phyloP scores from a whole-genome alignment of 2,888 invertebrate species.

The Drosophila nigricruria region DNA sequence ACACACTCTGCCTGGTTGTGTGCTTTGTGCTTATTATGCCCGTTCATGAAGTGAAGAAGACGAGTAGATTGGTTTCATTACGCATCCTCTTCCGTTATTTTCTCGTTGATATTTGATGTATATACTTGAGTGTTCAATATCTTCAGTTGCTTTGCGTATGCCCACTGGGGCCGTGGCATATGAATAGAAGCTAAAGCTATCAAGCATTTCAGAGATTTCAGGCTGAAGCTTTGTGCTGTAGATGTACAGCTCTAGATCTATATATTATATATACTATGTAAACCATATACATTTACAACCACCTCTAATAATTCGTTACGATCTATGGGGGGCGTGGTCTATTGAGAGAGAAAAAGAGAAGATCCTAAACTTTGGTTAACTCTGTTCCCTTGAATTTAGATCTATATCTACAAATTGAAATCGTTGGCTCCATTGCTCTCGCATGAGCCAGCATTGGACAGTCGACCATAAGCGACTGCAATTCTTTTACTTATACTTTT shows the following conservation, averaged over 20 bases:
- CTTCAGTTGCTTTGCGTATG: no score
- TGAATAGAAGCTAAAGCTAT: background rate
- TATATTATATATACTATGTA: no score
- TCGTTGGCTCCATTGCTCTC: background rate
- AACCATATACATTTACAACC: no score
- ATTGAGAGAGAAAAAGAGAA: no score
- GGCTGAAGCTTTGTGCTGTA: no score
- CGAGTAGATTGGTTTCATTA: background rate
- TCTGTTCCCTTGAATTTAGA: background rate
- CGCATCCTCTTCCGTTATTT: background rate
- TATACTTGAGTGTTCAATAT: background rate
- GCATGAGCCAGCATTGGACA: background rate
- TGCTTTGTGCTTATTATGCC: slow-evolving; percentile 35
- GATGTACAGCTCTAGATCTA: no score
- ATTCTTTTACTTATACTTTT: background rate
- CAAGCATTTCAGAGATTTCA: no score
- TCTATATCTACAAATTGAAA: background rate
- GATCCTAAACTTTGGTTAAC: no score
- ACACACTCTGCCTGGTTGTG: slow-evolving; percentile 37
- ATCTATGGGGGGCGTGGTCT: no score
- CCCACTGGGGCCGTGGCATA: background rate
- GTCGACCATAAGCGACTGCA: background rate
- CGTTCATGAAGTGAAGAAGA: background rate
- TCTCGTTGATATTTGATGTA: no score
- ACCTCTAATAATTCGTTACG: no score